Percentiles rank a stretch among this genome's conserved stretches.
Evolutionary conservation across 1,140 invertebrate species (phyloP).

Genomic region (Trichoplusia ni): DNA sequence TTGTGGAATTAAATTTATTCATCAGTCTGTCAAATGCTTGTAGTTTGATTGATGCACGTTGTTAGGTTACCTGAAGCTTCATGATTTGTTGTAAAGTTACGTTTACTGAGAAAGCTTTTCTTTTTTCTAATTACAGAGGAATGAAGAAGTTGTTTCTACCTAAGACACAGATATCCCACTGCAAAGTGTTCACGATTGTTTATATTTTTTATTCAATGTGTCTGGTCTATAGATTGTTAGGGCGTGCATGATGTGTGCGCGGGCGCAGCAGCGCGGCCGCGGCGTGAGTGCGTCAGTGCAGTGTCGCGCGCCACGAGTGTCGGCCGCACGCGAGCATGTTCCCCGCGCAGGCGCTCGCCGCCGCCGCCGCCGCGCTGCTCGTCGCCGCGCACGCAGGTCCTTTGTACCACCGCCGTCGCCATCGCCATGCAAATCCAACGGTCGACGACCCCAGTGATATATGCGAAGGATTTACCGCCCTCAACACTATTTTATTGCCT

Average conservation of each 20-base stretch:
- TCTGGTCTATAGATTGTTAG: neutral
- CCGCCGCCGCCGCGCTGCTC: constrained; percentile 31
- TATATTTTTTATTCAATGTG: neutral
- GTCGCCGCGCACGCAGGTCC: constrained; percentile 51
- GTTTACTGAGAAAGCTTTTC: no score
- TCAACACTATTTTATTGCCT: constrained; percentile 40
- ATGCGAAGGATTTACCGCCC: constrained; percentile 46
- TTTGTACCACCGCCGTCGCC: constrained; percentile 32
- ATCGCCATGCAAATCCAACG: constrained; percentile 54
- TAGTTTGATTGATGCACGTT: no score
- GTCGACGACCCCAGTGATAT: constrained; percentile 65
- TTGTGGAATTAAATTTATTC: no score
- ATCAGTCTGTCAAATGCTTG: no score
- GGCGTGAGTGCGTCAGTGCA: constrained; percentile 39
- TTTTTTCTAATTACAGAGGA: no score
- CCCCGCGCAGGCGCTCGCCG: constrained; percentile 44
- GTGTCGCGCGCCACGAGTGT: constrained; percentile 38
- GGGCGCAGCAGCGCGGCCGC: neutral
- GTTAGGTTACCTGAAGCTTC: no score
- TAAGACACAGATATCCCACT: no score
- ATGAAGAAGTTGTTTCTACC: no score
- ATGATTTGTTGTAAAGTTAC: no score
- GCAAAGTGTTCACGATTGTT: neutral
- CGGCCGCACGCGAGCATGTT: constrained; percentile 39
- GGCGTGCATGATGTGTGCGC: neutral